phyloP scores from a whole-genome alignment of 2,113 vertebrate species.

The Channa argus region DNA sequence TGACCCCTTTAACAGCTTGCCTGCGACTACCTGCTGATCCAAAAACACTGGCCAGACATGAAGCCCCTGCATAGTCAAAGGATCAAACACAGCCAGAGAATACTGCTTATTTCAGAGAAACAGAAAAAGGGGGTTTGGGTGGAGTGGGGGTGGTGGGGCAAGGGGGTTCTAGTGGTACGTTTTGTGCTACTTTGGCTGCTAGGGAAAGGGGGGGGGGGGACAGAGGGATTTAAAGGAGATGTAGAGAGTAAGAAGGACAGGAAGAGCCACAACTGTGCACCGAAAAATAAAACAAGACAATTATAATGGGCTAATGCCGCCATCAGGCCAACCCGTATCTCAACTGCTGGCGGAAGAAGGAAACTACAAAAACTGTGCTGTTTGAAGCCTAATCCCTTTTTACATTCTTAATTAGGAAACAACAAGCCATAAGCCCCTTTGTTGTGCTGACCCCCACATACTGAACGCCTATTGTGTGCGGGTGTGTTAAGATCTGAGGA shows the following conservation, averaged over 20 bases:
- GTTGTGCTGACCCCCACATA: conserved; percentile 72
- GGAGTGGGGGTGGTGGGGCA: not conserved
- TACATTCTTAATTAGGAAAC: conserved; percentile 81
- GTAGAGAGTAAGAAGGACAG: conserved; percentile 43
- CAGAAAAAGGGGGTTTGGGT: conserved; percentile 70
- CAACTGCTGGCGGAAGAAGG: conserved; percentile 44
- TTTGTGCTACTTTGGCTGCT: conserved; percentile 70
- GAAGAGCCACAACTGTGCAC: conserved; percentile 37
- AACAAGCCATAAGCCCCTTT: conserved; percentile 75
- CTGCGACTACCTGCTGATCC: conserved; percentile 97
- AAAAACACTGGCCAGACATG: conserved; percentile 97
- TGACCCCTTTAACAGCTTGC: conserved; percentile 92
- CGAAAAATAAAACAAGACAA: conserved; percentile 47
- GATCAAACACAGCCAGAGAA: conserved; percentile 93
- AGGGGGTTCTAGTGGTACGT: conserved; percentile 73
- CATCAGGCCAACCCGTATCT: conserved; percentile 60
- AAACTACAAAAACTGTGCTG: conserved; percentile 57
- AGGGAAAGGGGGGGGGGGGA: conserved; percentile 44
- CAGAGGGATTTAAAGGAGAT: conserved; percentile 31
- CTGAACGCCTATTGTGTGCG: conserved; percentile 65
- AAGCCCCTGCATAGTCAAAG: conserved; percentile 88
- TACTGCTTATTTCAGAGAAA: conserved; percentile 88
- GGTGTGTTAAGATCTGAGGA: conserved; percentile 66
- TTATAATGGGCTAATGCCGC: conserved; percentile 49
- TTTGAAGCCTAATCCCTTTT: conserved; percentile 82